Evolutionary conservation across 2,113 vertebrate species (phyloP), one percentile per base, ranked within the genome.

Genomic region (Ia io): DNA sequence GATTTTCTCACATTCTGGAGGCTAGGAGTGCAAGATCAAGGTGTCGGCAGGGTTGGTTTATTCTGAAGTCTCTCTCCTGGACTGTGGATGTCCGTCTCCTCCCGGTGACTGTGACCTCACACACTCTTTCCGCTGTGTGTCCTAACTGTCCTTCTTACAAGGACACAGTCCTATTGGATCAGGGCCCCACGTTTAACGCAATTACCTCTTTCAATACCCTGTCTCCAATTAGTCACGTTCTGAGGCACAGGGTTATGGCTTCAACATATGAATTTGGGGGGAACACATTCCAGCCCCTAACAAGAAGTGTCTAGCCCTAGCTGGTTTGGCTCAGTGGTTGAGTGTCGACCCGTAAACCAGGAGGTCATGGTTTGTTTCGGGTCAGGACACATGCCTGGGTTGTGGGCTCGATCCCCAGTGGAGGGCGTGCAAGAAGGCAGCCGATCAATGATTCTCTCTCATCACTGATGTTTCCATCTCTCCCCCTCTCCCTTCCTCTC

Each of bases 61-160:
- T 28, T 11, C 35, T 1, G 14, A 44, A 28, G 63, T 17, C 84
- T 8, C 76, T 69, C 37, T 73, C 53, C 63, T 42, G 30, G 37
- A 44, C 84, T 9, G 59, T 0, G 12, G 35, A 2, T 1, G 10
- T 51, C 30, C 0, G 4, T 4, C 56, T 53, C 5, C 28, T 47
- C 44, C 32, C 56, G 6, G 18, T 2, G 30, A 22, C 56, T 9
- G 25, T 2, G 30, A 28, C 47, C 5, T 30, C 32, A 28, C 42
- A 1, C 1, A 1, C 16, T 5, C 79, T 1, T 11, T 70, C 42
- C 49, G 8, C 13, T 14, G 35, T 23, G 25, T 3, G 28, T 25
- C 59, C 84, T 61, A 8, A n/a, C 32, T 84, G 78, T 44, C 63
- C 82, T 65, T 77, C 51, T 30, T 2, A 8, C 11, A 47, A 56